Percentiles rank a stretch among this genome's conserved stretches.
Evolutionary conservation across 2,113 vertebrate species (phyloP).

Genomic region (Amblyornis subalaris): DNA sequence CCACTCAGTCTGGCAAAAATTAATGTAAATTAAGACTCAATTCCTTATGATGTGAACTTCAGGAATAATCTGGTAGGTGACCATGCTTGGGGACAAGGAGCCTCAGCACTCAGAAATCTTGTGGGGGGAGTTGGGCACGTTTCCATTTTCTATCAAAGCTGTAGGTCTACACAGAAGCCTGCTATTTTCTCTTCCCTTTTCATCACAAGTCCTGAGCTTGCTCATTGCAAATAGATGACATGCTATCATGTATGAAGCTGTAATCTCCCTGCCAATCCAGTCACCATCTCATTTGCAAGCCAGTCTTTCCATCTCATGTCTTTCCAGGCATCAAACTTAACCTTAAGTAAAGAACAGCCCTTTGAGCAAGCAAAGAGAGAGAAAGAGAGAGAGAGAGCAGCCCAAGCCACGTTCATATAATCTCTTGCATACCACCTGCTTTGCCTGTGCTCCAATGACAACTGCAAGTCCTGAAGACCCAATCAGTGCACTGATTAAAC

Average conservation of each 20-base stretch:
- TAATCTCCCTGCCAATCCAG: background rate
- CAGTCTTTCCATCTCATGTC: background rate
- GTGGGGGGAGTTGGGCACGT: background rate
- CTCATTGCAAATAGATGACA: background rate
- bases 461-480: background rate
- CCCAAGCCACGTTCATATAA: background rate
- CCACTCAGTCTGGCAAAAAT: background rate
- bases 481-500: background rate
- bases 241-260: rapidly evolving
- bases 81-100: rapidly evolving
- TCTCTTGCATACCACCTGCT: background rate
- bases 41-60: background rate
- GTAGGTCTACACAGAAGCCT: background rate
- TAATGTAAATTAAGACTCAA: background rate
- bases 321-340: background rate
- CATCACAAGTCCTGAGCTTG: background rate
- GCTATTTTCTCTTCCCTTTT: background rate
- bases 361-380: background rate
- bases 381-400: background rate
- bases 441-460: background rate
- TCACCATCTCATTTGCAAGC: background rate
- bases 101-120: background rate
- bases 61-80: background rate
- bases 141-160: background rate
- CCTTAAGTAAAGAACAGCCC: background rate